phyloP scores from a whole-genome alignment of 2,888 invertebrate species.

The Drosophila paranaensis region DNA sequence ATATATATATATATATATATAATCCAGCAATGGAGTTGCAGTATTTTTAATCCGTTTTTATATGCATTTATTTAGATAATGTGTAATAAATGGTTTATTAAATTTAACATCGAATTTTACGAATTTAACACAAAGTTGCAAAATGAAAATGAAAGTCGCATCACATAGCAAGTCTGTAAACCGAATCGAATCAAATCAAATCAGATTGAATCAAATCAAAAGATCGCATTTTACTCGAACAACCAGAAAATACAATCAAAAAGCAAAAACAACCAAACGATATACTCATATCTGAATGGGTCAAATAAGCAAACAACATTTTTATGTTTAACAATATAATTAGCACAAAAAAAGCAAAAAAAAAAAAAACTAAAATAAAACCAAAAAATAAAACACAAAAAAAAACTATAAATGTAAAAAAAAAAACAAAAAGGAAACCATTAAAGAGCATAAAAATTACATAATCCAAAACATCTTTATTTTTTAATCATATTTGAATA shows the following conservation, averaged over 20 bases:
- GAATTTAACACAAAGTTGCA: slow-evolving; percentile 71
- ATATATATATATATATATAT: slow-evolving; percentile 11
- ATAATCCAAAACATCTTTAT: neutral
- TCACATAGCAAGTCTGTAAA: slow-evolving; percentile 51
- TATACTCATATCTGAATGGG: slow-evolving; percentile 62
- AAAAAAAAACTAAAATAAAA: slow-evolving; percentile 62
- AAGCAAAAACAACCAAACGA: slow-evolving; percentile 54
- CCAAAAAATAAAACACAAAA: slow-evolving; percentile 66
- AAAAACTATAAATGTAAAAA: slow-evolving; percentile 82
- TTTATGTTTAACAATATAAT: slow-evolving; percentile 77
- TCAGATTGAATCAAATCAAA: slow-evolving; percentile 24
- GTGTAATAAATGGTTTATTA: slow-evolving; percentile 77
- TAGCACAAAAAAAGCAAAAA: slow-evolving; percentile 69
- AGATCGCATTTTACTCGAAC: slow-evolving; percentile 58
- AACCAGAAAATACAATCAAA: slow-evolving; percentile 63
- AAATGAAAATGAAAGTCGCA: slow-evolving; percentile 40
- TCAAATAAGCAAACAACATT: slow-evolving; percentile 60
- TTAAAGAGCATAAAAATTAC: slow-evolving; percentile 53
- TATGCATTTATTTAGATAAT: slow-evolving; percentile 70
- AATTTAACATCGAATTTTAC: slow-evolving; percentile 83
- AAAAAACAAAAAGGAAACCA: slow-evolving; percentile 43
- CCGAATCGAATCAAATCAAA: slow-evolving; percentile 28
- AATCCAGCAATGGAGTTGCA: slow-evolving; percentile 22
- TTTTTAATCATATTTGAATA: neutral
- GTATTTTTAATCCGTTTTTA: slow-evolving; percentile 63